phyloP scores from a whole-genome alignment of 2,113 vertebrate species.

The Sinocyclocheilus rhinocerous region DNA sequence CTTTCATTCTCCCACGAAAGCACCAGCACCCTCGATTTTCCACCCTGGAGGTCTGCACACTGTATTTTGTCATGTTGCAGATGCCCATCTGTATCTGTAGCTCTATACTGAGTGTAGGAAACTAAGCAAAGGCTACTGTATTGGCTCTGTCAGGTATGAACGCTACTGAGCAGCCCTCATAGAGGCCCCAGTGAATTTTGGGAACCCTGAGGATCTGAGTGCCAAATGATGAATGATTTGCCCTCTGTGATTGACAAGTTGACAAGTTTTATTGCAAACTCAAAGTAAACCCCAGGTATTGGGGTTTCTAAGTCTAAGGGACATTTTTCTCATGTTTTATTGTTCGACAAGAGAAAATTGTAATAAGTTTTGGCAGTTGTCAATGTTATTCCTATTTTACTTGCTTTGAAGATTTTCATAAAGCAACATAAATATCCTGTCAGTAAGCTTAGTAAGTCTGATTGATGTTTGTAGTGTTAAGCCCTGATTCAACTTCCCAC shows the following conservation, averaged over 20 bases:
- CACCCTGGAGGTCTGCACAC: constrained; percentile 59
- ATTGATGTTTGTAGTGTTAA: not conserved
- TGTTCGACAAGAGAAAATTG: not conserved
- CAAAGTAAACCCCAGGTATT: not conserved
- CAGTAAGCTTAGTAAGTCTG: not conserved
- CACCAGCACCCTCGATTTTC: constrained; percentile 7
- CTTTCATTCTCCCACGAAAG: constrained; percentile 65
- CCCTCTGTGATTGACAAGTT: not conserved
- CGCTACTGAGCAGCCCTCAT: not conserved
- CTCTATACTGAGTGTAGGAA: not conserved
- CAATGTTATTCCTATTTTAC: not conserved
- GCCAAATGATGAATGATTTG: not conserved
- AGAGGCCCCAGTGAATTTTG: not conserved
- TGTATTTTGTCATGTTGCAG: constrained; percentile 62
- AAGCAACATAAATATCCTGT: constrained; percentile 7
- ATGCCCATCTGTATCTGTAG: constrained; percentile 34
- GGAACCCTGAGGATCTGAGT: not conserved
- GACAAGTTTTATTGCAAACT: not conserved
- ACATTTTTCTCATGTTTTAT: not conserved
- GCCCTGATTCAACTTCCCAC: not conserved
- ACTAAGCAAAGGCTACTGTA: not conserved
- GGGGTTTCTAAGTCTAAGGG: not conserved
- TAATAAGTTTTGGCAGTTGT: not conserved
- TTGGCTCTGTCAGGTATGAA: not conserved
- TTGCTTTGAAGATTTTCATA: not conserved